Conservation (phyloP, 1,140 invertebrate species). For the Anagrus nilaparvatae region DNA sequence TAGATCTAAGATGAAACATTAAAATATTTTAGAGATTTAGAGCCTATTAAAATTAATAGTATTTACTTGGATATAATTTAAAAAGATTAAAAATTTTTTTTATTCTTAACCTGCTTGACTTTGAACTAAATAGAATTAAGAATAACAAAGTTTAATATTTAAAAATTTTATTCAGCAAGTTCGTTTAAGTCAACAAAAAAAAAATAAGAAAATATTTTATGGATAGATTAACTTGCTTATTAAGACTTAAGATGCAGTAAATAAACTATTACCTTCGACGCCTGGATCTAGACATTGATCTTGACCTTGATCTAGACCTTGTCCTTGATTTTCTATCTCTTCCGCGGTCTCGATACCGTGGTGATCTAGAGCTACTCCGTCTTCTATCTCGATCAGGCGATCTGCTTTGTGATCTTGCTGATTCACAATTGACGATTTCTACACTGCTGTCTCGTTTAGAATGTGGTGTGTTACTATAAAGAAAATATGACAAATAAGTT, state of each 20-base stretch:
- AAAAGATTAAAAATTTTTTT: too few species aligned
- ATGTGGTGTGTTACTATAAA: conserved; percentile 20
- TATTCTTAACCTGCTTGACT: conserved; percentile 10
- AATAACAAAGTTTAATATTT: conserved; percentile 9
- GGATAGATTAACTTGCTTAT: conserved; percentile 14
- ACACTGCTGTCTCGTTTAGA: conserved; percentile 38
- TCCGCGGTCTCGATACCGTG: conserved; percentile 44
- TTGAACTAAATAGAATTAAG: neutral
- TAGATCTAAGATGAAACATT: conserved; percentile 33
- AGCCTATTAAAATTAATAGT: conserved; percentile 3
- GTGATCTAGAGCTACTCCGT: conserved; percentile 42
- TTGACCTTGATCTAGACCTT: conserved; percentile 35
- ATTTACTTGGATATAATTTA: too few species aligned
- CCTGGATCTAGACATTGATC: conserved; percentile 35
- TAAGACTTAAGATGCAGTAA: neutral
- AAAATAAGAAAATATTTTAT: too few species aligned
- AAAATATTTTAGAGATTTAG: neutral
- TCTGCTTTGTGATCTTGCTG: conserved; percentile 35
- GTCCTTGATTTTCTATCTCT: conserved; percentile 53
- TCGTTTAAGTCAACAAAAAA: conserved; percentile 9
- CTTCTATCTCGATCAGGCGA: conserved; percentile 39
- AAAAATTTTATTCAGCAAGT: conserved; percentile 9
- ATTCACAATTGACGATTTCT: conserved; percentile 41
- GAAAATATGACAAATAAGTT: neutral
- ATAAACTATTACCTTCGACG: conserved; percentile 29